phyloP scores from a whole-genome alignment of 2,888 invertebrate genomes.

The Mythimna lalbum region DNA sequence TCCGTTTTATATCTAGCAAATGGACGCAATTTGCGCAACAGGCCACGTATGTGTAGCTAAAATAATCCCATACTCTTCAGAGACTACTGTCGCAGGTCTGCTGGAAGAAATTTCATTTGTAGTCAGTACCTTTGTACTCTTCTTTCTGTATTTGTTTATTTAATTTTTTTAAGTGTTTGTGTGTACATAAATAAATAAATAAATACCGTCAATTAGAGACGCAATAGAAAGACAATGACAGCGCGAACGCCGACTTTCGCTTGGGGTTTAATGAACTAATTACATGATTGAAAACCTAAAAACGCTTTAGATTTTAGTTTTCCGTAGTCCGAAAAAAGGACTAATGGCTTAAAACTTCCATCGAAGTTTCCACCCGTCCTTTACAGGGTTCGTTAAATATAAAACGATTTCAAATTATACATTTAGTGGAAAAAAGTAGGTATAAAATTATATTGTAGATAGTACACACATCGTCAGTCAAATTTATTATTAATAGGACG shows the following conservation, averaged over 20 bases:
- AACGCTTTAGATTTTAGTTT: neutral
- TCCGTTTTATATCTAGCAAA: conserved; percentile 21
- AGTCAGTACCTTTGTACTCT: too few relatives aligned
- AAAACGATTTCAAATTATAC: neutral
- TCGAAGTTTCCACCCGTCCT: neutral
- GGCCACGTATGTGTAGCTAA: neutral
- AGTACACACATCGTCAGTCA: neutral
- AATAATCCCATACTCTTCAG: neutral
- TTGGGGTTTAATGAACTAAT: too few relatives aligned
- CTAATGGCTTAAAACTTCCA: neutral
- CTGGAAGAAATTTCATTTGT: too few relatives aligned
- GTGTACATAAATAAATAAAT: too few relatives aligned
- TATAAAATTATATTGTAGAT: conserved; percentile 11
- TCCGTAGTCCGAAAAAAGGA: neutral
- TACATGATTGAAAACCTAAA: neutral
- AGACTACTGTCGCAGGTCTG: too few relatives aligned
- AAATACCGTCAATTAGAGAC: too few relatives aligned
- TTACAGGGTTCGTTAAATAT: conserved; percentile 3
- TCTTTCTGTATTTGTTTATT: too few relatives aligned
- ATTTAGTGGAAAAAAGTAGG: neutral
- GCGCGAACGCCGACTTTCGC: too few relatives aligned
- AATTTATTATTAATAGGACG: neutral
- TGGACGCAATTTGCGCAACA: neutral
- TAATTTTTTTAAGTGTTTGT: too few relatives aligned
- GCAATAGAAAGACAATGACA: too few relatives aligned